Evolutionary conservation across 2,888 invertebrate species (phyloP).

Genomic region (Podabrus alpinus): DNA sequence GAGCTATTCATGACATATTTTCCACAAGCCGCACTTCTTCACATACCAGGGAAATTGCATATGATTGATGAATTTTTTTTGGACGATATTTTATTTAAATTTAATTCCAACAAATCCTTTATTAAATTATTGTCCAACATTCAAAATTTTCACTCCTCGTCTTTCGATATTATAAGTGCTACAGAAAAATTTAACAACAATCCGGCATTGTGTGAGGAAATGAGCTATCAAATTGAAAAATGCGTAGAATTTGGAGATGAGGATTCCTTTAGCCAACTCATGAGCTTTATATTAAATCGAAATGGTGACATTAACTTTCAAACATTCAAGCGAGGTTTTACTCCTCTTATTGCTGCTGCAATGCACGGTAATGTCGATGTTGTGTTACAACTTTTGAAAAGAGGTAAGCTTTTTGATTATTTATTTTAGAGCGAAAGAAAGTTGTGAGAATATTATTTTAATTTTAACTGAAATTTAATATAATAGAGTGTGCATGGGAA

Average conservation of each 20-base stretch:
- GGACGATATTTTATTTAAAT: constrained; percentile 75
- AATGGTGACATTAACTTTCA: constrained; percentile 74
- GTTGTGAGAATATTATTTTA: not conserved
- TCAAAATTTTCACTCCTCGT: not conserved
- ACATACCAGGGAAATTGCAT: constrained; percentile 64
- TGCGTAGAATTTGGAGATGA: constrained; percentile 63
- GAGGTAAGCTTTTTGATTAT: constrained; percentile 58
- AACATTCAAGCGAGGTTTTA: constrained; percentile 67
- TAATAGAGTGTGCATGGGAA: not conserved
- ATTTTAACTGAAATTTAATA: constrained; percentile 1
- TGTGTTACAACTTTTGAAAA: constrained; percentile 70
- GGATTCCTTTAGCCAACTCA: constrained; percentile 61
- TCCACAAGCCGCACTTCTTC: constrained; percentile 57
- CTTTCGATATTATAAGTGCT: not conserved
- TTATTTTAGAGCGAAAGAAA: not conserved
- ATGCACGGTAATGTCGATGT: constrained; percentile 70
- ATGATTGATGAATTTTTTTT: constrained; percentile 77
- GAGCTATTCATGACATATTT: constrained; percentile 84
- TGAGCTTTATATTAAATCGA: constrained; percentile 79
- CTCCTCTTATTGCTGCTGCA: constrained; percentile 81
- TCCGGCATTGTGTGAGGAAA: not conserved
- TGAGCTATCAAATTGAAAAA: constrained; percentile 57
- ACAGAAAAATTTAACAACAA: not conserved
- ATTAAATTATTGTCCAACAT: not conserved
- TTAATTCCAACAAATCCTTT: constrained; percentile 44